Evolutionary conservation across 2,888 invertebrate species (phyloP), one percentile per base, ranked within the genome.

Genomic region (Pandemis corylana): DNA sequence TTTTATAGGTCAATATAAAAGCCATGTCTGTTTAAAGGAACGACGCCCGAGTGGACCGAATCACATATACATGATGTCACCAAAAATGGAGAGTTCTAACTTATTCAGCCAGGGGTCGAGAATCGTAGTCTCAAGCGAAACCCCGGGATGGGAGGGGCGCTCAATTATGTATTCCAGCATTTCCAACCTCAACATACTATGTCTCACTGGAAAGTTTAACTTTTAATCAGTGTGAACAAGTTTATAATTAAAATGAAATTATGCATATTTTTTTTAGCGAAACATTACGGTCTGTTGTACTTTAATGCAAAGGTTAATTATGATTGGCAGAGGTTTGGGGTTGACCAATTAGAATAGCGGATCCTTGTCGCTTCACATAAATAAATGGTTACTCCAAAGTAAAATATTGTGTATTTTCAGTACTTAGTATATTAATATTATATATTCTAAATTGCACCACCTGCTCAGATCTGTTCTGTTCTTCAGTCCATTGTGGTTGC

Each of bases 1-100:
- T 69, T 69, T 69, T 62, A 69, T 69, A 62, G 28, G 61, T 7
- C 61, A 28, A 62, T 69, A 69, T 69, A 69, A 69, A 62, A 69
- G 61, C 62, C 36, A 69, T 46, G 46, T 68, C 59, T 69, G 69
- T 49, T 62, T 69, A 49, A 62, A 61, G 13, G 44, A 64, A 64
- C 20, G 36, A 62, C 49, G 49, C 62, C 46, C 59, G n/a, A 61
- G 69, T 69, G 49, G 49, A 49, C 49, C 12, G 36, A 69, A 62
- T 69, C 56, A 15, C 68, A 53, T 68, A 53, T 68, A 68, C 68
- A 68, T 56, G 59, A 42, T 28, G 59, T 36, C 46, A 28, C 49
- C 69, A 62, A 62, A 69, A 69, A 62, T 69, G 62, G 28, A 13
- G 51, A 15, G 42, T 53, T 12, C 49, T 42, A 67, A 67, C 61